phyloP scores from a whole-genome alignment of 1,140 invertebrate genomes.

The Apis florea region DNA sequence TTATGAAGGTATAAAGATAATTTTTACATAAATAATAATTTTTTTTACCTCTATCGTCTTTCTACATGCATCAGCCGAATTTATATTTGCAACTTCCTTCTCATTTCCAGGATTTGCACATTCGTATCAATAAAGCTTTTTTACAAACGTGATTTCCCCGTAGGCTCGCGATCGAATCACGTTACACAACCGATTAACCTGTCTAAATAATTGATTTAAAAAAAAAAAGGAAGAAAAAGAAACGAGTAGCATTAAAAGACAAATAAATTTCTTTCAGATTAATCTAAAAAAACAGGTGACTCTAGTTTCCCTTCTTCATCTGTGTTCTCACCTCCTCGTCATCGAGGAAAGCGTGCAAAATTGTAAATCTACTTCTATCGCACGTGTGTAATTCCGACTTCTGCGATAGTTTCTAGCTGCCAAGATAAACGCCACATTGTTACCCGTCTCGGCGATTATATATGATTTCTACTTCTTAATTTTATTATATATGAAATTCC shows the following conservation, averaged over 20 bases:
- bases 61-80: background rate
- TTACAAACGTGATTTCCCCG: background rate
- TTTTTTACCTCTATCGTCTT: background rate
- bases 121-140: background rate
- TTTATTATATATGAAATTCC: no score
- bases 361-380: conserved; percentile 12
- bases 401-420: background rate
- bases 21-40: no score
- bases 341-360: background rate
- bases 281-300: conserved; percentile 29
- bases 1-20: no score
- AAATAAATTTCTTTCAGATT: conserved; percentile 27
- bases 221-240: background rate
- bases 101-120: background rate
- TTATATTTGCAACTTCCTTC: background rate
- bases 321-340: background rate
- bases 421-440: conserved; percentile 28
- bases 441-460: background rate
- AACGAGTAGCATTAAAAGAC: background rate
- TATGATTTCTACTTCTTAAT: background rate
- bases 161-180: background rate
- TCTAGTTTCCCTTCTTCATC: conserved; percentile 4
- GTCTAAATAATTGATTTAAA: background rate
- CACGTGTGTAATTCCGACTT: background rate
- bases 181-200: background rate